These are phyloP conservation scores for Macrocentrus cingulum DNA, from an alignment of 1,140 invertebrate species.

Conservation along the genomic window DNA sequence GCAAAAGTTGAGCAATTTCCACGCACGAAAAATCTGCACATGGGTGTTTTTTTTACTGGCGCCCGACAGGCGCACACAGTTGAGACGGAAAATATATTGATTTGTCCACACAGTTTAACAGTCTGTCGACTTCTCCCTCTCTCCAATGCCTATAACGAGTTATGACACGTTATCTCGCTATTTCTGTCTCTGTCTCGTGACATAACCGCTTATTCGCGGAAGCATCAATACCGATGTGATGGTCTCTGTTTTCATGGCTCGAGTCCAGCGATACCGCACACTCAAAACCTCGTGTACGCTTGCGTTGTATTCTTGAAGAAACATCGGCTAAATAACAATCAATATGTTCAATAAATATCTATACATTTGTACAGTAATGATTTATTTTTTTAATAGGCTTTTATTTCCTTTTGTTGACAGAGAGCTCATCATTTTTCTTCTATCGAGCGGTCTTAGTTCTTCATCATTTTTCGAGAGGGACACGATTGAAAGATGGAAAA, in stretches of 20 bases:
- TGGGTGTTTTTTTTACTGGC: too few relatives aligned
- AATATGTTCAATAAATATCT: too few relatives aligned
- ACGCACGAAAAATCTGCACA: too few relatives aligned
- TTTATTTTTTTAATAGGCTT: too few relatives aligned
- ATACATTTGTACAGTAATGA: too few relatives aligned
- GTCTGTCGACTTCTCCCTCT: conserved; percentile 8
- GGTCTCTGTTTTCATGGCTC: neutral
- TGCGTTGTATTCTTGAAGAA: neutral
- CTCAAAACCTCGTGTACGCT: neutral
- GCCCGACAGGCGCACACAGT: neutral
- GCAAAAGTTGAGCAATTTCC: too few relatives aligned
- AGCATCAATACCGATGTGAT: conserved; percentile 9
- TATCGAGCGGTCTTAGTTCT: neutral
- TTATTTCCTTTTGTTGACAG: too few relatives aligned
- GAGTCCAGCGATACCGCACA: neutral
- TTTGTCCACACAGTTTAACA: conserved; percentile 20
- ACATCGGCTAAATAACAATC: neutral
- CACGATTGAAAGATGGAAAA: conserved; percentile 46
- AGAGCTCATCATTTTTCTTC: too few relatives aligned
- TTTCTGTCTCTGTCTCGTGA: conserved; percentile 4
- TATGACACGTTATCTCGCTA: conserved; percentile 12
- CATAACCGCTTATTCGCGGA: conserved; percentile 4
- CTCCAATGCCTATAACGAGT: conserved; percentile 19
- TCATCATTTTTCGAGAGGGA: neutral
- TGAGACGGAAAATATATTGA: conserved; percentile 23